These are phyloP conservation scores for Spilarctia lutea DNA, from an alignment of 2,888 invertebrate species.

Conservation along the genomic window DNA sequence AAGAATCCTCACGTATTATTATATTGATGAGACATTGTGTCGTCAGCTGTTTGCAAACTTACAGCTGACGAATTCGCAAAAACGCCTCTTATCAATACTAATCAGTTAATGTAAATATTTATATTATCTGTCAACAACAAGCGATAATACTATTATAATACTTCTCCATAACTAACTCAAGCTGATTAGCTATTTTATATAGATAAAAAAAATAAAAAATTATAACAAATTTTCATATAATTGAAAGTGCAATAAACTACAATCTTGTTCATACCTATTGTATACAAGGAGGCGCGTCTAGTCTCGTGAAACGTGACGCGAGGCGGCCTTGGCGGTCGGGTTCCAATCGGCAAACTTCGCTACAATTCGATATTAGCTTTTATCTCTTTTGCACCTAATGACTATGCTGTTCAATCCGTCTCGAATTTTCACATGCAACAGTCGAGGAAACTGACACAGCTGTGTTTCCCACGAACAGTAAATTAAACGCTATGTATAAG, in stretches of 20 bases:
- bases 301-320: constrained; percentile 81
- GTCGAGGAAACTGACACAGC: constrained; percentile 82
- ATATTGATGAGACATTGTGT: constrained; percentile 19
- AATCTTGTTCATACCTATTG: constrained; percentile 58
- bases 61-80: constrained; percentile 25
- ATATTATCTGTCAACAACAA: constrained; percentile 45
- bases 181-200: constrained; percentile 20
- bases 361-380: constrained; percentile 58
- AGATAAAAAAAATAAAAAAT: constrained; percentile 16
- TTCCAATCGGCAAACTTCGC: constrained; percentile 71
- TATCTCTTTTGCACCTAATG: constrained; percentile 78
- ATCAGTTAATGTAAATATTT: constrained; percentile 38
- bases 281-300: constrained; percentile 75
- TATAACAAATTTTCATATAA: constrained; percentile 31
- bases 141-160: constrained; percentile 20
- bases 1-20: not conserved
- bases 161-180: constrained; percentile 12
- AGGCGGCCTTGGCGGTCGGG: constrained; percentile 82
- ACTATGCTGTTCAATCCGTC: constrained; percentile 68
- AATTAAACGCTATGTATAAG: constrained; percentile 63
- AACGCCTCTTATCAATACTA: constrained; percentile 36
- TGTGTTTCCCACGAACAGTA: constrained; percentile 56
- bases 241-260: constrained; percentile 72
- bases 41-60: constrained; percentile 41
- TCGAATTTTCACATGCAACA: constrained; percentile 80